These are phyloP conservation scores for Danio aesculapii DNA, from an alignment of 2,797 vertebrate species.

Conservation along the genomic window DNA sequence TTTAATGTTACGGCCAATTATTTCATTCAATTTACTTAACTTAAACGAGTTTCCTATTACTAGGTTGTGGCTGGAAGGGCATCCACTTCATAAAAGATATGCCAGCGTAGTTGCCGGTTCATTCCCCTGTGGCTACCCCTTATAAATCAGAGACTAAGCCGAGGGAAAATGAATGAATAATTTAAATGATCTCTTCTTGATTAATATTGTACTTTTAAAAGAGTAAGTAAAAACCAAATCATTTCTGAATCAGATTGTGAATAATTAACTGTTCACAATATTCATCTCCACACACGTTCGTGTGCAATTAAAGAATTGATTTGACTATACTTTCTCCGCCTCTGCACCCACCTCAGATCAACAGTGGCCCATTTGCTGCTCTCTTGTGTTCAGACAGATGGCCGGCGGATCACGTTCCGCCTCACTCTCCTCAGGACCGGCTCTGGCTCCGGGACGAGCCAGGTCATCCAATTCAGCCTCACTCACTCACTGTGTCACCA, in stretches of 20 bases:
- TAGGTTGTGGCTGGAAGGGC: too few relatives aligned
- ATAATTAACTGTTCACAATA: neutral
- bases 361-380: slow-evolving; percentile 25
- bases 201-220: too few relatives aligned
- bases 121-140: too few relatives aligned
- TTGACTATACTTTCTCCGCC: neutral
- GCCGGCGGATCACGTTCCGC: slow-evolving; percentile 17
- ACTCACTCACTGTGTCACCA: slow-evolving; percentile 45
- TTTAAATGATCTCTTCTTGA: too few relatives aligned
- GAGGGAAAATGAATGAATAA: too few relatives aligned
- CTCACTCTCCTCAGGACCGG: neutral
- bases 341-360: neutral
- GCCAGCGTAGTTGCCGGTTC: too few relatives aligned
- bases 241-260: neutral
- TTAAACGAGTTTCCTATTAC: neutral
- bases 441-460: slow-evolving; percentile 18
- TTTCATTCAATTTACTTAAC: neutral
- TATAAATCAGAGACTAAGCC: too few relatives aligned
- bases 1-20: neutral
- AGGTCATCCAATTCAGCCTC: slow-evolving; percentile 21
- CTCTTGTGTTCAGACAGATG: slow-evolving; percentile 41
- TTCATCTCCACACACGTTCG: neutral
- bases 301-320: neutral
- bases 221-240: too few relatives aligned
- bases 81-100: too few relatives aligned